These are phyloP conservation scores for Saxicola maurus DNA, from an alignment of 2,797 vertebrate genomes.

Conservation along the genomic window DNA sequence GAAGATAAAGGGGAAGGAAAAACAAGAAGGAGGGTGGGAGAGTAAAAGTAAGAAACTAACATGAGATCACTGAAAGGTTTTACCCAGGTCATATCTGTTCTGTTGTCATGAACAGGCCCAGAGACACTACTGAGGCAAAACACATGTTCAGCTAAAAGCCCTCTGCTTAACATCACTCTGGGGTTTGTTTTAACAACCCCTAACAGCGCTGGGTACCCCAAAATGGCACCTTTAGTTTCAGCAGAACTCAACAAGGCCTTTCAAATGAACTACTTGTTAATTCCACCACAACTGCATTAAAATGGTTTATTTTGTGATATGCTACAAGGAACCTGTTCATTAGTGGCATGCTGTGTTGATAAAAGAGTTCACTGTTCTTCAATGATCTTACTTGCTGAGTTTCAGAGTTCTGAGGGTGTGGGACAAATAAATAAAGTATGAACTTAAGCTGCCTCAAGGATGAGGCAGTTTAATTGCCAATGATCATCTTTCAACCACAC, in stretches of 20 bases:
- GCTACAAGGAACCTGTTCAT: not conserved
- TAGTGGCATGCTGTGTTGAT: rapidly evolving
- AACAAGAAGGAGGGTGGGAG: not conserved
- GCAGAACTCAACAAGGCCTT: not conserved
- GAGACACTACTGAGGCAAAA: not conserved
- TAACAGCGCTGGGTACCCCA: not conserved
- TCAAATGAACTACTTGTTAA: not conserved
- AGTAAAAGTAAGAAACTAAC: not conserved
- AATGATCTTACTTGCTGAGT: not conserved
- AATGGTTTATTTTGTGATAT: not conserved
- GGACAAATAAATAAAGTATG: not conserved
- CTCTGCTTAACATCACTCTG: not conserved
- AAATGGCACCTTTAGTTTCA: not conserved
- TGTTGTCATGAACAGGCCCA: not conserved
- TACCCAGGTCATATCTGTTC: not conserved
- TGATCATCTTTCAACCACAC: not conserved
- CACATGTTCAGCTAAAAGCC: not conserved
- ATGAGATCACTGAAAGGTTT: not conserved
- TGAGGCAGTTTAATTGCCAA: not conserved
- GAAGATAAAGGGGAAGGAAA: not conserved
- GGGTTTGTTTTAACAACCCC: not conserved
- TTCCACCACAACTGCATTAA: not conserved
- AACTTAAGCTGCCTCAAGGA: not conserved
- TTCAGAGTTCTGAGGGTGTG: not conserved
- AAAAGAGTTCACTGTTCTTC: not conserved